Base-by-base conservation (phyloP, 2,888 invertebrate genomes). In the Sesamia inferens region DNA sequence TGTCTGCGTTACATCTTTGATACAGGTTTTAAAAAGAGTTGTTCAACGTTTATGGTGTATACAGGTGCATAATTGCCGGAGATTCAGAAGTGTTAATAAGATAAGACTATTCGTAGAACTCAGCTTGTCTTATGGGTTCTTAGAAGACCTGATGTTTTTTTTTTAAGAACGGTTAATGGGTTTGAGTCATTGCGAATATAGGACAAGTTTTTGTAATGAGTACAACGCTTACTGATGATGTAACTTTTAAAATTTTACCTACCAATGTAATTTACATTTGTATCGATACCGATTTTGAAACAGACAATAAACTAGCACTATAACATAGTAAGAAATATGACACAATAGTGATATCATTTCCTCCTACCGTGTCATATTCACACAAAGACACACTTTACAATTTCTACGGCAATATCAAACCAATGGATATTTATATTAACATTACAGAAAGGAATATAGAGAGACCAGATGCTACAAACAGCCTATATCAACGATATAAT, bases 401-500 rank as follows among this genome's bases (percentile, higher is more conserved):
- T 74, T 63, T 61, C 62, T 77, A 81, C 69, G 71, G 62, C 39
- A 70, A 64, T 69, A 73, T 68, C 76, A 70, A 76, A 73, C 65
- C 72, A 77, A 73, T 78, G 71, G 74, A 84, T 71, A 80, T 84
- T 81, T 84, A 86, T 85, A 78, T 71, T 78, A 82, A 78, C 79
- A 76, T 67, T 70, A 72, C 71, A 51, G 61, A 69, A 67, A 79
- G 76, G 75, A 83, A 86, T 84, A 79, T 67, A 71, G 31, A 31
- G 31, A 66, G 11, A 31, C 66, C 61, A 61, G 65, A 88, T 51
- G 57, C 16, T 75, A 91, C 88, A 90, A 92, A 90, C 85, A 68
- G 87, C 82, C 82, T 82, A 88, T 88, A 85, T 79, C 85, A 78
- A 79, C 88, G 90, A 93, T 92, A 92, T 90, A 91, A 92, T 93